phyloP scores from a whole-genome alignment of 2,888 invertebrate genomes.

The Ypsolopha sequella region DNA sequence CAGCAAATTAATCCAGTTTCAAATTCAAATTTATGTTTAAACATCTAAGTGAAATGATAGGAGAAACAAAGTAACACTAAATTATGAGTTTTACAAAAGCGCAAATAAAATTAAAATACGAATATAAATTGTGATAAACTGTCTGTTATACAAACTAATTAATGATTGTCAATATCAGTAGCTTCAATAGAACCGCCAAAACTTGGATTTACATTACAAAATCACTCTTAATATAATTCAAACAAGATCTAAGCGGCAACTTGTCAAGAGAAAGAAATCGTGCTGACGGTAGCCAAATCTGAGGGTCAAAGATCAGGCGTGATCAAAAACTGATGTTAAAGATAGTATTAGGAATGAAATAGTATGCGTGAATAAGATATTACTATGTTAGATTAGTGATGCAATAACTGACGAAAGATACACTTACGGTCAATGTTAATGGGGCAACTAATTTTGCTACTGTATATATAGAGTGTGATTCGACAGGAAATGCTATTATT shows the following conservation, averaged over 20 bases:
- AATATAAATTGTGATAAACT: conserved; percentile 28
- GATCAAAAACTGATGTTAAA: conserved; percentile 64
- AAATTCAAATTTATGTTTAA: too few relatives aligned
- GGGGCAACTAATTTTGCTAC: neutral
- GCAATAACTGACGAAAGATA: conserved; percentile 25
- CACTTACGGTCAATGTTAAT: conserved; percentile 2
- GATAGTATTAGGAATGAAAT: conserved; percentile 49
- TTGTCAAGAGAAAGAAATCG: conserved; percentile 31
- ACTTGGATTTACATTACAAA: conserved; percentile 8
- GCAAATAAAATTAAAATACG: neutral
- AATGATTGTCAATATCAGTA: conserved; percentile 55
- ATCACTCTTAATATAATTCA: conserved; percentile 16
- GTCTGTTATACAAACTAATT: conserved; percentile 54
- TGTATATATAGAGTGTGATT: neutral
- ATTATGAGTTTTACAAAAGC: too few relatives aligned
- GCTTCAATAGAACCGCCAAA: conserved; percentile 38
- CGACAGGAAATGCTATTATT: neutral
- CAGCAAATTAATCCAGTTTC: too few relatives aligned
- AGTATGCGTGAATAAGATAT: conserved; percentile 64
- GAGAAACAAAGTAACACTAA: too few relatives aligned
- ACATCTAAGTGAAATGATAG: too few relatives aligned
- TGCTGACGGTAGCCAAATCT: conserved; percentile 65
- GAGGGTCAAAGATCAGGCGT: conserved; percentile 64
- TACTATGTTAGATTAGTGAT: conserved; percentile 22
- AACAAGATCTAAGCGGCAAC: conserved; percentile 14